Conservation (phyloP, 2,797 vertebrate species). For the Mormyrops boulengeri region DNA sequence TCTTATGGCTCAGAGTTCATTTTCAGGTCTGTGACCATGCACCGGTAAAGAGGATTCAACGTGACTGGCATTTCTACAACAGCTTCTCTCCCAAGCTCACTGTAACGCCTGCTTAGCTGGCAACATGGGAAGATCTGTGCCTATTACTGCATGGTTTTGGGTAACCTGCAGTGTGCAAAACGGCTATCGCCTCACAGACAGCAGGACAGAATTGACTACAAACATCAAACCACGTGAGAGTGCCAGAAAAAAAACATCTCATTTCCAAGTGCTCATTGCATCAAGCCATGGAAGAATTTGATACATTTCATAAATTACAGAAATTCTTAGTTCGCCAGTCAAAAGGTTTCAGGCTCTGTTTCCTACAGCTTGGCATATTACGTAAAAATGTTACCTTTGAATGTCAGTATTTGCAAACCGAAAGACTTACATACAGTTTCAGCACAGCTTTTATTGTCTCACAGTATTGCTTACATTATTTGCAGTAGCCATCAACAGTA, state of each 20-base stretch:
- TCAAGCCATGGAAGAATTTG: background rate
- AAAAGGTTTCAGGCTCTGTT: background rate
- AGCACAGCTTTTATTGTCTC: background rate
- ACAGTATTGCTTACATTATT: background rate
- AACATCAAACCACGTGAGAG: background rate
- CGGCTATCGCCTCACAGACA: background rate
- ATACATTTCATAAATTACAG: background rate
- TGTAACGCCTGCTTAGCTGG: background rate
- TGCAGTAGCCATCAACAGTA: background rate
- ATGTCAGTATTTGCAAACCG: conserved; percentile 57
- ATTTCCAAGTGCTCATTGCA: background rate
- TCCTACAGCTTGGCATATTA: background rate
- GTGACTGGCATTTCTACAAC: background rate
- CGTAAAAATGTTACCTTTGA: conserved; percentile 39
- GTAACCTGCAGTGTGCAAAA: background rate
- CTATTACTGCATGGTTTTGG: background rate
- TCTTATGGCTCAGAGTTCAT: background rate
- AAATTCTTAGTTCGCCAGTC: background rate
- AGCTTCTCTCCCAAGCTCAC: background rate
- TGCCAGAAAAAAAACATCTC: background rate
- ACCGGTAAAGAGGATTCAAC: background rate
- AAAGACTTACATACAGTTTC: background rate
- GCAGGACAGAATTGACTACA: background rate
- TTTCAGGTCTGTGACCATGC: background rate
- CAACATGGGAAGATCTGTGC: background rate